These are phyloP conservation scores for Brachionus rubens DNA, from an alignment of 1,140 invertebrate genomes.

Conservation along the genomic window DNA sequence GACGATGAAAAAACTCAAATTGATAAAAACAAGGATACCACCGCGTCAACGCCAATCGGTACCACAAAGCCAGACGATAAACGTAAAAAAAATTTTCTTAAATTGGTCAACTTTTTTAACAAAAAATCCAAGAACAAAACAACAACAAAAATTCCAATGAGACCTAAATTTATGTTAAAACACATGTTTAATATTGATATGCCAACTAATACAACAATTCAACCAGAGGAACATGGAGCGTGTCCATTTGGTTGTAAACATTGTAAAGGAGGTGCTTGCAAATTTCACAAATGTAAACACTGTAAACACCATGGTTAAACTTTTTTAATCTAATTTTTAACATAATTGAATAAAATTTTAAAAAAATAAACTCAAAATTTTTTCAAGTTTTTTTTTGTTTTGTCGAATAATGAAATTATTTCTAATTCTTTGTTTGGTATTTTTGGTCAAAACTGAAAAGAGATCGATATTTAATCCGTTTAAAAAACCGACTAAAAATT, in stretches of 20 bases:
- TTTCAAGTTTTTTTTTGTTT: neutral
- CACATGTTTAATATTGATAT: neutral
- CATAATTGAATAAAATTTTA: neutral
- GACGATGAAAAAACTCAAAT: neutral
- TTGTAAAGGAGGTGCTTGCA: slow-evolving; percentile 5
- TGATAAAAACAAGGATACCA: neutral
- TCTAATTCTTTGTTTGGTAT: no score
- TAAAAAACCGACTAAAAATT: no score
- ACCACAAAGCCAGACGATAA: neutral
- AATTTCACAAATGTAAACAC: slow-evolving; percentile 22
- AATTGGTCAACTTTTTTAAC: slow-evolving; percentile 6
- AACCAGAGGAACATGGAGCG: neutral
- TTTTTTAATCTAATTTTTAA: slow-evolving; percentile 8
- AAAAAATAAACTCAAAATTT: neutral
- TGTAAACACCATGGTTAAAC: slow-evolving; percentile 31
- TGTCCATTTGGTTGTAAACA: slow-evolving; percentile 15
- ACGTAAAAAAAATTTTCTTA: slow-evolving; percentile 4
- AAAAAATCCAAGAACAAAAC: slow-evolving; percentile 4
- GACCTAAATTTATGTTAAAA: neutral
- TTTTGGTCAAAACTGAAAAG: no score
- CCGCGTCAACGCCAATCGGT: neutral
- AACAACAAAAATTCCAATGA: neutral
- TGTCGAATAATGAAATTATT: no score
- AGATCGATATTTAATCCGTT: no score
- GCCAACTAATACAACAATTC: neutral